Evolutionary conservation across 2,113 vertebrate species (phyloP).

Genomic region (Festucalex cinctus): DNA sequence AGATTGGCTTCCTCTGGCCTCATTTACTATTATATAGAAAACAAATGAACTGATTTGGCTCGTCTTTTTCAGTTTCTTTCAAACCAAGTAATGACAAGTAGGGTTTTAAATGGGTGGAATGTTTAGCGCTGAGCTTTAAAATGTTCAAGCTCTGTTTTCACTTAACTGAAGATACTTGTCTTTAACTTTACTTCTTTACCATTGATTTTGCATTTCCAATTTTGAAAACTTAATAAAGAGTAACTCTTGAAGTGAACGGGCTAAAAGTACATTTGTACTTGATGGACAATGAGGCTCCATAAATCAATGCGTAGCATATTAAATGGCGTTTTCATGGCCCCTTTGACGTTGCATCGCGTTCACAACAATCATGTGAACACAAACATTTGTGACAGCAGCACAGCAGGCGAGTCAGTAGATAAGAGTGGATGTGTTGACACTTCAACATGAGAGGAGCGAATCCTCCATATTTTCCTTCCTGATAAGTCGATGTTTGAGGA

Average conservation of each 20-base stretch:
- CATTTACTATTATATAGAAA: too few relatives aligned
- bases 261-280: not conserved
- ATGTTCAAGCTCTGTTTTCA: too few relatives aligned
- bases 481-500: conserved; percentile 16
- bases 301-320: not conserved
- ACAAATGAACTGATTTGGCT: too few relatives aligned
- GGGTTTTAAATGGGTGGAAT: too few relatives aligned
- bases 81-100: too few relatives aligned
- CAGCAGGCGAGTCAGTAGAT: not conserved
- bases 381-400: conserved; percentile 2
- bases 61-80: too few relatives aligned
- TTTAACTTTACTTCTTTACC: too few relatives aligned
- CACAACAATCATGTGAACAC: not conserved
- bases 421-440: conserved; percentile 31
- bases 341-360: not conserved
- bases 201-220: not conserved
- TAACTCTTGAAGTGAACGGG: not conserved
- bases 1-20: too few relatives aligned
- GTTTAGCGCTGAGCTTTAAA: too few relatives aligned
- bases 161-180: too few relatives aligned
- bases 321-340: not conserved
- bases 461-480: conserved; percentile 17
- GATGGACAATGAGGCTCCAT: not conserved
- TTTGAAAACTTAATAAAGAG: not conserved
- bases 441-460: conserved; percentile 21